Base-by-base conservation (phyloP, 2,113 vertebrate genomes). In the Leptocoma aspasia region DNA sequence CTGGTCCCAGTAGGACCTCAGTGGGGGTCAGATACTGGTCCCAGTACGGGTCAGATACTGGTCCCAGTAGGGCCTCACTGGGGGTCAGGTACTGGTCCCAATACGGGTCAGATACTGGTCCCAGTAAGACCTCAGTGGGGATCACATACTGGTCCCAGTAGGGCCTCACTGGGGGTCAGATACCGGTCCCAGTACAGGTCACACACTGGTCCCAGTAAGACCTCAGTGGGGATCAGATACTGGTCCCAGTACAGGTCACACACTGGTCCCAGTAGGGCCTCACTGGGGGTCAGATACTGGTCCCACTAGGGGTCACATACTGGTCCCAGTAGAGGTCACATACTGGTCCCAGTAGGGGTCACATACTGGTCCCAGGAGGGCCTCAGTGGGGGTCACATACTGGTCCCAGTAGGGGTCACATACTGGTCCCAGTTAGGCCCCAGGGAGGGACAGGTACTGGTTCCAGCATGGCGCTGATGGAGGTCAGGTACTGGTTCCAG, bases 101-200 rank as follows among this genome's bases (percentile, higher is more conserved):
- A 23, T 22, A 7, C 4, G 22, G 31, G 53, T 7, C 13, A 22
- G 10, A 15, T 27, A 10, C 21, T 53, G 28, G 49, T 30, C n/a
- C n/a, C 19, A 28, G 30, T 31, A 13, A 6, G 6, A 14, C 12
- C n/a, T n/a, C n/a, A n/a, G n/a, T n/a, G n/a, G n/a, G n/a, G 9
- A 7, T 14, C 45, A 21, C 1, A 1, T 8, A 37, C 45, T 50
- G 66, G n/a, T 28, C 26, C n/a, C 24, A 21, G 33, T 39, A 6
- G 17, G 30, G 21, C 24, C 24, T 9, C 5, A 6, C 30, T 33
- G 30, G 6, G 10, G 3, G 31, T 2, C 31, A 16, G 3, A 2
- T 20, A 11, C 24, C 35, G 53, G 71, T 45, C 6, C 53, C 53
- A 44, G 13, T 14, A 5, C 0, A 11, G 7, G 41, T 2, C 28